Conservation (phyloP, 1,140 invertebrate genomes). For the Geopemphigus sp. region DNA sequence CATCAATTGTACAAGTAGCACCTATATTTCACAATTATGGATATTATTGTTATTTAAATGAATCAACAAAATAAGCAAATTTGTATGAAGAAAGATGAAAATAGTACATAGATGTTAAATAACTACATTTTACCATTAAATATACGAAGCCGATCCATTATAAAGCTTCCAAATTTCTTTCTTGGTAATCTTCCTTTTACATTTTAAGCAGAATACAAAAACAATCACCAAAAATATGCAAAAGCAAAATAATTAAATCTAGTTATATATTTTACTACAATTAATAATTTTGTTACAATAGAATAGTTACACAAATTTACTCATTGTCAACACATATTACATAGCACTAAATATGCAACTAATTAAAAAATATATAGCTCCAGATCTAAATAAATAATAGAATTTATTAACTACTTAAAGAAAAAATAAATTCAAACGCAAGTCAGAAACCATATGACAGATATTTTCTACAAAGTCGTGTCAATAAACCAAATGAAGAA, state of each 20-base stretch:
- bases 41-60: background rate
- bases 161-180: conserved; percentile 40
- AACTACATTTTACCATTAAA: conserved; percentile 23
- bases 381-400: background rate
- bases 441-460: background rate
- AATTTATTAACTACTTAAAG: background rate
- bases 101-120: background rate
- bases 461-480: background rate
- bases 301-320: background rate
- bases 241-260: conserved; percentile 43
- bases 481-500: background rate
- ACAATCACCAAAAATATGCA: conserved; percentile 48
- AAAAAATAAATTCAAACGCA: background rate
- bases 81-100: background rate
- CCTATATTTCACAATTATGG: conserved; percentile 13
- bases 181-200: conserved; percentile 45
- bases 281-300: background rate
- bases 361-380: background rate
- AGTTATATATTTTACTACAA: conserved; percentile 8
- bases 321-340: background rate
- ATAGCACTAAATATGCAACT: background rate
- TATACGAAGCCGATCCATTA: conserved; percentile 44
- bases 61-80: background rate
- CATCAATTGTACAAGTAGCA: conserved; percentile 26
- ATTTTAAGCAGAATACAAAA: conserved; percentile 40